Conservation (phyloP, 2,797 vertebrate species). For the Sphenopsis melanotis region DNA sequence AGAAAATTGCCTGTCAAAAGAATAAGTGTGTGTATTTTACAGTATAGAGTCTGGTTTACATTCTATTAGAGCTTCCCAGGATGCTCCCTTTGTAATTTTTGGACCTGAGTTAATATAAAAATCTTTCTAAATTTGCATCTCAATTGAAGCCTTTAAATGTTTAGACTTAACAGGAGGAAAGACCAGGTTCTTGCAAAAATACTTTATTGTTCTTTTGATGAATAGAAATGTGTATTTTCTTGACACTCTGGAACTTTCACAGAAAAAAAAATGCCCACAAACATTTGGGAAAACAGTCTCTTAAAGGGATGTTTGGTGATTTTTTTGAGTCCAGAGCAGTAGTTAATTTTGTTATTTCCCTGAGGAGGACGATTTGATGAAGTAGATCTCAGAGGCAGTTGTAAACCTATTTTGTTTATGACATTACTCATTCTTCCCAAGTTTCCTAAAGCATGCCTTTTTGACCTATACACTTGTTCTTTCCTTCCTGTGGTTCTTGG, state of each 20-base stretch:
- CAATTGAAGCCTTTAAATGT: not conserved
- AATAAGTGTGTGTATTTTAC: not conserved
- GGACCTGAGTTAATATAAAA: not conserved
- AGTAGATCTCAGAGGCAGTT: slow-evolving; percentile 46
- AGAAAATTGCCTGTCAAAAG: not conserved
- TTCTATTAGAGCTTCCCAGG: not conserved
- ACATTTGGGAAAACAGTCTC: not conserved
- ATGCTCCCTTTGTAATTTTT: not conserved
- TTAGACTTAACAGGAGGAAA: not conserved
- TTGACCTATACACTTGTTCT: slow-evolving; percentile 39
- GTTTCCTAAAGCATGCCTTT: slow-evolving; percentile 34
- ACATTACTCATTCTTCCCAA: slow-evolving; percentile 44
- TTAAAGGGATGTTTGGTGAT: not conserved
- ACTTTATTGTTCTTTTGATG: not conserved
- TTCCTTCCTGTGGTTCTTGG: not conserved
- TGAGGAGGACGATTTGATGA: slow-evolving; percentile 18
- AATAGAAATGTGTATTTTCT: slow-evolving; percentile 21
- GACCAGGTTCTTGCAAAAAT: not conserved
- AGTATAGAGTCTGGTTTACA: not conserved
- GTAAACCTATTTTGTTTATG: slow-evolving; percentile 55
- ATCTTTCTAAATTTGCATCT: not conserved
- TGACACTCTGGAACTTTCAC: not conserved
- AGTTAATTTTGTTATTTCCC: slow-evolving; percentile 57
- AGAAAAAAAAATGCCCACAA: not conserved
- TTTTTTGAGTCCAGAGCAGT: slow-evolving; percentile 28